Evolutionary conservation across 2,797 vertebrate genomes (phyloP).

Genomic region (Hapalemur alaotrensis): DNA sequence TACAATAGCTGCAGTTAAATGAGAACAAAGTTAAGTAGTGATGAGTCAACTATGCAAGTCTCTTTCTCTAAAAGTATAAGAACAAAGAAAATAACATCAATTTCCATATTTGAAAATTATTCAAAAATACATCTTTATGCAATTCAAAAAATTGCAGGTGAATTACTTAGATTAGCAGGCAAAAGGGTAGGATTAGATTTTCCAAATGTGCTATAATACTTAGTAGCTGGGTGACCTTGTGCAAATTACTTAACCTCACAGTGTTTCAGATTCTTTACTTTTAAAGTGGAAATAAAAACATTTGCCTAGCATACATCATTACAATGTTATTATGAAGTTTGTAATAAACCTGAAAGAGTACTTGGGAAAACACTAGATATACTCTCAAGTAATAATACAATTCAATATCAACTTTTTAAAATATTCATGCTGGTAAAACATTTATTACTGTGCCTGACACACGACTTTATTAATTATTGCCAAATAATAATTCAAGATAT

Average conservation of each 20-base stretch:
- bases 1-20: not conserved
- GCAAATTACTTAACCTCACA: not conserved
- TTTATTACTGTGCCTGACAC: not conserved
- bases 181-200: not conserved
- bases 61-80: not conserved
- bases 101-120: constrained; percentile 31
- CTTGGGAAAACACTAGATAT: not conserved
- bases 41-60: constrained; percentile 10
- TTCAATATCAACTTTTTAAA: not conserved
- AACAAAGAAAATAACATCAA: not conserved
- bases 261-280: not conserved
- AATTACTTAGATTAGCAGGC: not conserved
- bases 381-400: not conserved
- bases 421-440: not conserved
- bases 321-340: not conserved
- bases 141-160: not conserved
- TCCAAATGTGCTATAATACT: not conserved
- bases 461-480: not conserved
- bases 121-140: not conserved
- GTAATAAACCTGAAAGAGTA: not conserved
- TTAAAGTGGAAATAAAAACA: not conserved
- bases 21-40: not conserved
- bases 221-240: not conserved
- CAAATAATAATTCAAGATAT: not conserved
- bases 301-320: not conserved